Conservation (phyloP, 2,888 invertebrate species). For the Lasioglossum lativentre region DNA sequence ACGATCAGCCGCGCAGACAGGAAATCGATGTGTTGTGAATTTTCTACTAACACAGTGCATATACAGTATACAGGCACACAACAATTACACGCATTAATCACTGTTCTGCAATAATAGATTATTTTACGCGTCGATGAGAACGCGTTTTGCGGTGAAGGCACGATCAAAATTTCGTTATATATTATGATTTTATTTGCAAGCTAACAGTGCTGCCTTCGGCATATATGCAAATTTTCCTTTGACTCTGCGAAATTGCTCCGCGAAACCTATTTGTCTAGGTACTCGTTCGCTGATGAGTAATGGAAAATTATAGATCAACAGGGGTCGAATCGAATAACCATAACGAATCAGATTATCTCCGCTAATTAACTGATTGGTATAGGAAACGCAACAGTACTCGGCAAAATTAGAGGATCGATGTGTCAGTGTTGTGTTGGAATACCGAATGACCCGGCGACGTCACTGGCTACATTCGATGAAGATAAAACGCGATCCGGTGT, state of each 20-base stretch:
- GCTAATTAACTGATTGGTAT: constrained; percentile 4
- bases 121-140: neutral
- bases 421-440: neutral
- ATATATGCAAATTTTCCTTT: neutral
- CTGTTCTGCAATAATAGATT: neutral
- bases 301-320: constrained; percentile 4
- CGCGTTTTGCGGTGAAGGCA: neutral
- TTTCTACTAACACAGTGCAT: neutral
- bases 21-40: neutral
- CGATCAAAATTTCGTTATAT: neutral
- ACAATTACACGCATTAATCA: neutral
- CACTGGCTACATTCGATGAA: neutral
- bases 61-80: neutral
- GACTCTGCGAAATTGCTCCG: neutral
- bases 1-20: neutral
- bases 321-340: neutral
- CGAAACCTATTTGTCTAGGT: neutral
- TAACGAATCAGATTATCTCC: neutral
- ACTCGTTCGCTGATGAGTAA: neutral
- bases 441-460: neutral
- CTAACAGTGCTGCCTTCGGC: neutral
- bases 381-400: neutral
- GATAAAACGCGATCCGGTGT: neutral
- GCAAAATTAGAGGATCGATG: neutral
- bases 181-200: neutral